Evolutionary conservation across 1,140 invertebrate genomes (phyloP).

Genomic region (Conopomorpha cramerella): DNA sequence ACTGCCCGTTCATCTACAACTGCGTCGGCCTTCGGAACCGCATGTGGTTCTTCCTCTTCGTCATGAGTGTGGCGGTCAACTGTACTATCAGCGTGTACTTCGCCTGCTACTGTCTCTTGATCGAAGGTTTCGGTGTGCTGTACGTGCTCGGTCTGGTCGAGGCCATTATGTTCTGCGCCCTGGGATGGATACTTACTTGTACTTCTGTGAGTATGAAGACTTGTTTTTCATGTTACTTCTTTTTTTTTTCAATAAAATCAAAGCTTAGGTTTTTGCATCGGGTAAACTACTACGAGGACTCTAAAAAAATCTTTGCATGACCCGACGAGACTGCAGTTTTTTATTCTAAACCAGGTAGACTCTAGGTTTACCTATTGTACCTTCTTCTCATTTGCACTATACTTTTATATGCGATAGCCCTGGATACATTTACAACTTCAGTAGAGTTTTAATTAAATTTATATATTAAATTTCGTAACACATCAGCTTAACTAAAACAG

Average conservation of each 20-base stretch:
- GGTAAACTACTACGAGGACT: too few species aligned
- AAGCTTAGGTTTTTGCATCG: background rate
- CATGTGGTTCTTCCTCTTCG: conserved; percentile 91
- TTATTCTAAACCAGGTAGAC: too few species aligned
- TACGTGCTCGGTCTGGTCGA: conserved; percentile 81
- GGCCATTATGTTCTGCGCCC: conserved; percentile 79
- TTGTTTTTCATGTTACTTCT: background rate
- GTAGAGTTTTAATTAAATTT: too few species aligned
- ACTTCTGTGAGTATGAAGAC: conserved; percentile 75
- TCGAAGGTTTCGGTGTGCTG: conserved; percentile 82
- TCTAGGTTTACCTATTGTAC: too few species aligned
- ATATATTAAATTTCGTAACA: too few species aligned
- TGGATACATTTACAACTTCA: too few species aligned
- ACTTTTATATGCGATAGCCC: too few species aligned
- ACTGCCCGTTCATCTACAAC: conserved; percentile 94
- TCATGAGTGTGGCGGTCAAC: conserved; percentile 83
- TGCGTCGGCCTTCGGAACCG: conserved; percentile 86
- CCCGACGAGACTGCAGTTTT: too few species aligned
- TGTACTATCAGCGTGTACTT: conserved; percentile 87
- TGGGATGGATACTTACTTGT: conserved; percentile 85
- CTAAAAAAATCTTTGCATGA: too few species aligned
- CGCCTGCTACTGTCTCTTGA: conserved; percentile 82
- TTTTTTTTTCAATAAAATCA: background rate
- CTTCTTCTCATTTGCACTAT: too few species aligned
- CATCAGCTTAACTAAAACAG: too few species aligned